A percentile compares a stretch with the other conserved stretches of the same genome.
phyloP scores from a whole-genome alignment of 2,888 invertebrate species.

The Smittia aterrima region DNA sequence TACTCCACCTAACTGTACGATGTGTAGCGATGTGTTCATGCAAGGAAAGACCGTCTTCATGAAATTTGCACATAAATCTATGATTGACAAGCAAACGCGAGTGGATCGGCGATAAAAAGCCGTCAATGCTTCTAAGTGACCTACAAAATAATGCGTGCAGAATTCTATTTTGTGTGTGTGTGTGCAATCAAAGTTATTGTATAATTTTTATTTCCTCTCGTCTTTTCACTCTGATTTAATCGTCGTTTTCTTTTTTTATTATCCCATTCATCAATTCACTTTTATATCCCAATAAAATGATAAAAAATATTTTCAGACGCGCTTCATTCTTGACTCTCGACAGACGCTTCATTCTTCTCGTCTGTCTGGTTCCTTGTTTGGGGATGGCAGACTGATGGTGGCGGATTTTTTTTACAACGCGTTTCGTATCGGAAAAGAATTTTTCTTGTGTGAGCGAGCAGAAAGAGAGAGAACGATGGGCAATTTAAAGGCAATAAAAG shows the following conservation, averaged over 20 bases:
- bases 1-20: neutral
- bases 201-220: neutral
- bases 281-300: slow-evolving; percentile 19
- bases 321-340: neutral
- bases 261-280: slow-evolving; percentile 28
- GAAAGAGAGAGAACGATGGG: too few species aligned
- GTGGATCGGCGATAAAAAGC: neutral
- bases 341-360: neutral
- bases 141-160: neutral
- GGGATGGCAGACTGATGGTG: neutral
- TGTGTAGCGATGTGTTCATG: neutral
- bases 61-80: slow-evolving; percentile 15
- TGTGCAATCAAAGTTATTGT: neutral
- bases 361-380: neutral
- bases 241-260: slow-evolving; percentile 30
- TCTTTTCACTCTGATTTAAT: slow-evolving; percentile 29
- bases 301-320: neutral
- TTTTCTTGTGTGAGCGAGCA: neutral
- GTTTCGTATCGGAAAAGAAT: neutral
- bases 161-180: neutral
- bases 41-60: neutral
- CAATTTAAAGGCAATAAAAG: neutral
- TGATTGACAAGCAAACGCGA: neutral
- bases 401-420: neutral
- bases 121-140: neutral